phyloP scores from a whole-genome alignment of 2,888 invertebrate genomes.

The Drosophila birchii region DNA sequence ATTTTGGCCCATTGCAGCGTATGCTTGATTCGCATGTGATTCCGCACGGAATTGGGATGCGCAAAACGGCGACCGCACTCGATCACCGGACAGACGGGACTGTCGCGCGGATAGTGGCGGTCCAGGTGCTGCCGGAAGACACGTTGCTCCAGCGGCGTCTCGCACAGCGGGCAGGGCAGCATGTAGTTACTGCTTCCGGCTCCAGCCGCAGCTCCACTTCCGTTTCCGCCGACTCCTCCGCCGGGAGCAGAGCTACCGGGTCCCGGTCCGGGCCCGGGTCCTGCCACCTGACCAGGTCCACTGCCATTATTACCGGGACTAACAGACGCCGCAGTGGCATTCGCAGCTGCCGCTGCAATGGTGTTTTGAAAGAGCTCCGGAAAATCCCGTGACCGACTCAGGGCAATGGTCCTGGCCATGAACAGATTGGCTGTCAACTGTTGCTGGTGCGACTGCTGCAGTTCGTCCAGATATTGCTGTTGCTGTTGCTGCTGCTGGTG shows the following conservation, averaged over 20 bases:
- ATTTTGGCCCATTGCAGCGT: slow-evolving; percentile 92
- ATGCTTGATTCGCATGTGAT: slow-evolving; percentile 94
- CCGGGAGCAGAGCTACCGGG: slow-evolving; percentile 8
- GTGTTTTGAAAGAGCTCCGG: slow-evolving; percentile 84
- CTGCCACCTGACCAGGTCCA: slow-evolving; percentile 25
- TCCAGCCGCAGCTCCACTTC: slow-evolving; percentile 6
- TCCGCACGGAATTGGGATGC: slow-evolving; percentile 94
- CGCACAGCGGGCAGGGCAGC: slow-evolving; percentile 90
- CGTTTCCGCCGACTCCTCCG: slow-evolving; percentile 9
- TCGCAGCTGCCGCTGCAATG: slow-evolving; percentile 83
- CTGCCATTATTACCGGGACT: slow-evolving; percentile 41
- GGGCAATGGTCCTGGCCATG: slow-evolving; percentile 83
- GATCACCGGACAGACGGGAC: slow-evolving; percentile 91
- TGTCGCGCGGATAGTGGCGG: slow-evolving; percentile 93
- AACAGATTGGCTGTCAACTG: slow-evolving; percentile 85
- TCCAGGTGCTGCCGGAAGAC: slow-evolving; percentile 91
- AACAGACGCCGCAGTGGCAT: slow-evolving; percentile 80
- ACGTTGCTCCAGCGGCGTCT: slow-evolving; percentile 87
- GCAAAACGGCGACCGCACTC: slow-evolving; percentile 91
- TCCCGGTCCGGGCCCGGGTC: slow-evolving; percentile 15
- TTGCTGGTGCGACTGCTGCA: slow-evolving; percentile 83
- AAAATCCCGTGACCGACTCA: slow-evolving; percentile 83
- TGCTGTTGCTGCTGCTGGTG: slow-evolving; percentile 79
- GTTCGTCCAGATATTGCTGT: slow-evolving; percentile 82
- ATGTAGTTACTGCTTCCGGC: slow-evolving; percentile 81